Percentiles rank a stretch among this genome's conserved stretches.
phyloP scores from a whole-genome alignment of 2,888 invertebrate species.

The Drosophila kanekoi region DNA sequence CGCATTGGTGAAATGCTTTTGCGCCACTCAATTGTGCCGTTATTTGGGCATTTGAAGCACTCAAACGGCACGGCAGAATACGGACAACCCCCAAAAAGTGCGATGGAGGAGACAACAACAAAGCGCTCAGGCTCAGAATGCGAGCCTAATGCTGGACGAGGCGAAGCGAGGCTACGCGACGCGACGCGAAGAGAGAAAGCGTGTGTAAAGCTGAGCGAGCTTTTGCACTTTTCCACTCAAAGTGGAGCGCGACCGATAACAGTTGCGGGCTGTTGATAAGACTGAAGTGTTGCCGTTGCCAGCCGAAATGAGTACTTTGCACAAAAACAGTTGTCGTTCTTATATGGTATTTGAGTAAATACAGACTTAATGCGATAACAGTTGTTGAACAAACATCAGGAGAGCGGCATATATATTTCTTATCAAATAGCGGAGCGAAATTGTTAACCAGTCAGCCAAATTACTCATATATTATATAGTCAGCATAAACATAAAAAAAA shows the following conservation, averaged over 20 bases:
- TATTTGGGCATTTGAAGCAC: constrained; percentile 68
- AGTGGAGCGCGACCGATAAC: constrained; percentile 63
- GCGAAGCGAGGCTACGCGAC: constrained; percentile 1
- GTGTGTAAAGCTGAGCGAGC: constrained; percentile 58
- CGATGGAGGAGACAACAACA: constrained; percentile 22
- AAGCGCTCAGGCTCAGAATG: constrained; percentile 49
- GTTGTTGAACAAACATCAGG: constrained; percentile 14
- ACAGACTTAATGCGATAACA: constrained; percentile 40
- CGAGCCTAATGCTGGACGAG: neutral
- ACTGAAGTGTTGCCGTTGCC: neutral
- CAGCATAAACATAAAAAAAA: constrained; percentile 30
- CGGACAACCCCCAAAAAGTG: constrained; percentile 69
- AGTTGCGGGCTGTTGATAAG: constrained; percentile 59
- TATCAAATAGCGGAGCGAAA: constrained; percentile 15
- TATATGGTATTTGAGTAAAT: constrained; percentile 9
- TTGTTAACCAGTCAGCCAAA: constrained; percentile 18
- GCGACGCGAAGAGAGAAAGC: constrained; percentile 13
- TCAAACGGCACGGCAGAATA: constrained; percentile 42
- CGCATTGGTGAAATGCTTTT: constrained; percentile 64
- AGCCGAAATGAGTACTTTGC: constrained; percentile 14
- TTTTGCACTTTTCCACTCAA: constrained; percentile 51
- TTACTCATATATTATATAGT: constrained; percentile 9
- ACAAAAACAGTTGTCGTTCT: constrained; percentile 13
- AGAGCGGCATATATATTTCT: constrained; percentile 7
- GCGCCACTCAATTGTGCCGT: constrained; percentile 62